phyloP scores from a whole-genome alignment of 1,140 invertebrate genomes.

The Brachionus koreanus region DNA sequence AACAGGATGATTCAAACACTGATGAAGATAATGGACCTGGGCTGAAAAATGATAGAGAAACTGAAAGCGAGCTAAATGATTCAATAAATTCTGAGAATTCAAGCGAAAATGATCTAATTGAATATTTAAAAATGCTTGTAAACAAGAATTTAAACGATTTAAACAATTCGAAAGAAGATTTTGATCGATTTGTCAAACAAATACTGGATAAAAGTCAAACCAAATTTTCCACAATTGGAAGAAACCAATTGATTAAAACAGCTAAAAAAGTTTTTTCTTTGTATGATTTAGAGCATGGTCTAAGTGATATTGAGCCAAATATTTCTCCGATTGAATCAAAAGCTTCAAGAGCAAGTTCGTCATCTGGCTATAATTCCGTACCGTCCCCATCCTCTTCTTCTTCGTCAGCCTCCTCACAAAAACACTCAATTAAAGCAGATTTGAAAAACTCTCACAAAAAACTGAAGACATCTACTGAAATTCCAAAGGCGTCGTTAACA shows the following conservation, averaged over 20 bases:
- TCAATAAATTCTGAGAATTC: background rate
- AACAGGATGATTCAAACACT: background rate
- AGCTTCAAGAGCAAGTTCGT: background rate
- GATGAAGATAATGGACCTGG: background rate
- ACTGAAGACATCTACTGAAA: background rate
- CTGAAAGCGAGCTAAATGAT: background rate
- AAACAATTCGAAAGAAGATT: background rate
- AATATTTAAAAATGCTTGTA: background rate
- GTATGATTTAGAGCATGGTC: background rate
- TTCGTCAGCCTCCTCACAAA: conserved; percentile 23
- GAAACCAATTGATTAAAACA: background rate
- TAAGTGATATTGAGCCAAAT: background rate
- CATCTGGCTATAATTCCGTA: conserved; percentile 21
- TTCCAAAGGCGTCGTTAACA: background rate
- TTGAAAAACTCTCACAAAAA: background rate
- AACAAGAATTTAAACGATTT: background rate
- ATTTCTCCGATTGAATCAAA: background rate
- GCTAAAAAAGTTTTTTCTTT: background rate
- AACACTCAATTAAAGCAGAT: background rate
- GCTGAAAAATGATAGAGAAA: background rate
- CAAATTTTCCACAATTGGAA: background rate
- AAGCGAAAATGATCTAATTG: background rate
- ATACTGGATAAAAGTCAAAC: background rate
- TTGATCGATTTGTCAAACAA: background rate
- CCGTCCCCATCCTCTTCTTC: conserved; percentile 33